Evolutionary conservation across 92 coral and sea anemone species (phyloP).

Genomic region (Parazoanthus swiftii): DNA sequence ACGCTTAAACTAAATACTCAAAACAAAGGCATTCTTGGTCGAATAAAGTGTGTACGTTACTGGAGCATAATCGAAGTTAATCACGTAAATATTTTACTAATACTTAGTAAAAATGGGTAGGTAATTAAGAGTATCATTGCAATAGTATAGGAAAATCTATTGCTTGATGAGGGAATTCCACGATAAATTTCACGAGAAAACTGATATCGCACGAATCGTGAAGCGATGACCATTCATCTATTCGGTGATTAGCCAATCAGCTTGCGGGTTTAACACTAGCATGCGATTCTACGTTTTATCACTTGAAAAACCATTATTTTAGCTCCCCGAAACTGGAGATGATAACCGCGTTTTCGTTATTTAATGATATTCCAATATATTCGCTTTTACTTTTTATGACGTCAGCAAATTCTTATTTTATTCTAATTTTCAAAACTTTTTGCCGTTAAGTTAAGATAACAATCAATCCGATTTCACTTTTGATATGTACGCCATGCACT

Average conservation of each 20-base stretch:
- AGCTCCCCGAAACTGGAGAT: background rate
- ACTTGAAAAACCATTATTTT: no score
- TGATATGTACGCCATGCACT: no score
- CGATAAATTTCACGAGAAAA: no score
- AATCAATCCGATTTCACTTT: no score
- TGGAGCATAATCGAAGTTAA: background rate
- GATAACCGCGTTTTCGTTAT: background rate
- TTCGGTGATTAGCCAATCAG: no score
- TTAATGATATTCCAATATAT: background rate
- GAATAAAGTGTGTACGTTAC: background rate
- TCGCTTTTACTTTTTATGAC: background rate
- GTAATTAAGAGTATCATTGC: background rate
- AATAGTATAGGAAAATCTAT: no score
- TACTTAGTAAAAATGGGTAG: no score
- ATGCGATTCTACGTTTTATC: background rate
- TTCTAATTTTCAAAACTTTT: background rate
- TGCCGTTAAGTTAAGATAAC: background rate
- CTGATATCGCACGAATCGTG: no score
- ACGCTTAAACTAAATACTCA: no score
- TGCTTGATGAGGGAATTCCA: no score
- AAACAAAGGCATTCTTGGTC: background rate
- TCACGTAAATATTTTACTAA: background rate
- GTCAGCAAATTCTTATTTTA: background rate
- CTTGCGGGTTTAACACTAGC: no score
- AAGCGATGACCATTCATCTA: no score